These are phyloP conservation scores for Caenorhabditis sp. DNA, from an alignment of 2,888 invertebrate species.

Conservation along the genomic window DNA sequence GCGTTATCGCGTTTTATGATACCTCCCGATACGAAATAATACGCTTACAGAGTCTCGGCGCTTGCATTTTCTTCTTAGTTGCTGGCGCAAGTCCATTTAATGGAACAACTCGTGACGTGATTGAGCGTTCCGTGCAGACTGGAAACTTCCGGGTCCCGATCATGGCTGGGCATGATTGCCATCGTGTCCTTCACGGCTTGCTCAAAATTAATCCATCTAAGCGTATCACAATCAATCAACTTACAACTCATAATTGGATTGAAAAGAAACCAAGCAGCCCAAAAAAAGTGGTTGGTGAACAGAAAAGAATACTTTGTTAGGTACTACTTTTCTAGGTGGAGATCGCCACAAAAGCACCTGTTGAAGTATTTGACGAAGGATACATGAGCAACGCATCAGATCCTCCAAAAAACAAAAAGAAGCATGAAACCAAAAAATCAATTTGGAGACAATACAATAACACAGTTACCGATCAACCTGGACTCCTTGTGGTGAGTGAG, in stretches of 20 bases:
- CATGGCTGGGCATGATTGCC: neutral
- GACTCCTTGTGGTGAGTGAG: slow-evolving; percentile 6
- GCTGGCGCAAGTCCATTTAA: slow-evolving; percentile 97
- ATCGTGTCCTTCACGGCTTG: neutral
- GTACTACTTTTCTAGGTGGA: neutral
- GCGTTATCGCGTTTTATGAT: neutral
- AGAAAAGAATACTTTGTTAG: no score
- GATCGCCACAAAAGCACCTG: neutral
- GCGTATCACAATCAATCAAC: neutral
- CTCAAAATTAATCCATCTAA: neutral
- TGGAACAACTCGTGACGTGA: slow-evolving; percentile 91
- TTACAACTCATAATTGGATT: neutral
- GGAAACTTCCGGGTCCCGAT: neutral
- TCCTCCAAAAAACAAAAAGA: neutral
- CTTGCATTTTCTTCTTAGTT: slow-evolving; percentile 95
- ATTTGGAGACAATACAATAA: neutral
- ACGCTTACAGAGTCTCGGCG: slow-evolving; percentile 91
- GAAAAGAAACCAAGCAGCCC: neutral
- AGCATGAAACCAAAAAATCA: neutral
- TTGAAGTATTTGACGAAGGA: neutral
- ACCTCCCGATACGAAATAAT: neutral
- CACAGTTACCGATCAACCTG: neutral
- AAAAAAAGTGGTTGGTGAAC: neutral
- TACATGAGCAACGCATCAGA: neutral
- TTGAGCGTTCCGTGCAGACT: neutral